Evolutionary conservation across 2,888 invertebrate species (phyloP).

Genomic region (Ecliptopera silaceata): DNA sequence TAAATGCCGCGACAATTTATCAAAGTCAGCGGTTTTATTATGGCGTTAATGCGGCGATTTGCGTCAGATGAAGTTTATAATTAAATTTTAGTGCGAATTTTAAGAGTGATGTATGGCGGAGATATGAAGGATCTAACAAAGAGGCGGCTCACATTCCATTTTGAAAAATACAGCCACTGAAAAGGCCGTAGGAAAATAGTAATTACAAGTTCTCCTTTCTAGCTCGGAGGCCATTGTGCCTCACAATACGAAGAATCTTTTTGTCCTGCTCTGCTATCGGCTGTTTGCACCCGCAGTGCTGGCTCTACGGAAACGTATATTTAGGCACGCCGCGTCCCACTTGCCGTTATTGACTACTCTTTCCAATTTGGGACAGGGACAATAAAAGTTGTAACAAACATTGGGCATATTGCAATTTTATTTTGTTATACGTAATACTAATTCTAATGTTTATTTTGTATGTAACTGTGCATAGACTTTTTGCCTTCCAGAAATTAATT

Average conservation of each 20-base stretch:
- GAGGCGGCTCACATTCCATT: constrained; percentile 60
- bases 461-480: too few species aligned
- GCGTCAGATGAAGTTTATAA: neutral
- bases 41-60: neutral
- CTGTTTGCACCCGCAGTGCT: constrained; percentile 73
- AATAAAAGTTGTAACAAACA: too few species aligned
- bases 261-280: constrained; percentile 78
- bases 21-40: neutral
- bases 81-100: constrained; percentile 1
- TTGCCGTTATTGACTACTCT: constrained; percentile 49
- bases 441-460: too few species aligned
- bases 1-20: constrained; percentile 10
- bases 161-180: constrained; percentile 74
- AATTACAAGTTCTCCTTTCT: constrained; percentile 78
- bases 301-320: constrained; percentile 53
- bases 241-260: constrained; percentile 80
- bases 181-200: constrained; percentile 80
- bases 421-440: too few species aligned
- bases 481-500: too few species aligned
- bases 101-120: constrained; percentile 43
- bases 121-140: constrained; percentile 64
- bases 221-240: constrained; percentile 68
- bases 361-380: constrained; percentile 6
- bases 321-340: constrained; percentile 46
- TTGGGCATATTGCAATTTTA: too few species aligned